Evolutionary conservation across 2,888 invertebrate species (phyloP), one percentile per base, ranked within the genome.

Genomic region (Nysson spinosus): DNA sequence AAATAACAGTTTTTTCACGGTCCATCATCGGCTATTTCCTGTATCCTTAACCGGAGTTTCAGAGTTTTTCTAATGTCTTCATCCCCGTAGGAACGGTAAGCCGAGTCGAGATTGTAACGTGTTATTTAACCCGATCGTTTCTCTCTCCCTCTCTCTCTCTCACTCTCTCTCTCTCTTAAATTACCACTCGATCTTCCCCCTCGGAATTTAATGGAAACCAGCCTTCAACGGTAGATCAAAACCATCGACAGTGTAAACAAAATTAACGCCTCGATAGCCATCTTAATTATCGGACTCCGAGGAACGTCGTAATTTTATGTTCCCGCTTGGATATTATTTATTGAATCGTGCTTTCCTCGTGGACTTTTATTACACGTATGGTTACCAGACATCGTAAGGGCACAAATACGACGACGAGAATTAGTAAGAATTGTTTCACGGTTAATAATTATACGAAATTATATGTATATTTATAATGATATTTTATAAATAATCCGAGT

Each of bases 41-140:
- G 12, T 58, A 57, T 58, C 62, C 37, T 49, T 5, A 4, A n/a
- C 16, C 9, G 28, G 32, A 17, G 24, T 35, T 34, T 26, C 11
- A 35, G 30, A 46, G 39, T 69, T 69, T 72, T 72, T 60, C 69
- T 79, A 81, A 80, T 75, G 68, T 51, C 78, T 80, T 78, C 68
- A 81, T 80, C 71, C 69, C 64, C 37, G 60, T 47, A 57, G 35
- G 55, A 24, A 47, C 37, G 56, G 70, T 56, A 61, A 68, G 58
- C 75, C 65, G 49, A 28, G 32, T 30, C 57, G 52, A 56, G 70
- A 66, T 69, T 66, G 78, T 67, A 80, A 81, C 80, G 61, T 80
- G 71, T 79, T 81, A 80, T 80, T 79, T 78, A 68, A 72, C 66
- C n/a, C 69, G 75, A 72, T 72, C 67, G 42, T 58, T 54, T 39